phyloP scores from a whole-genome alignment of 2,797 vertebrate species.

The Steatocranus sp. region DNA sequence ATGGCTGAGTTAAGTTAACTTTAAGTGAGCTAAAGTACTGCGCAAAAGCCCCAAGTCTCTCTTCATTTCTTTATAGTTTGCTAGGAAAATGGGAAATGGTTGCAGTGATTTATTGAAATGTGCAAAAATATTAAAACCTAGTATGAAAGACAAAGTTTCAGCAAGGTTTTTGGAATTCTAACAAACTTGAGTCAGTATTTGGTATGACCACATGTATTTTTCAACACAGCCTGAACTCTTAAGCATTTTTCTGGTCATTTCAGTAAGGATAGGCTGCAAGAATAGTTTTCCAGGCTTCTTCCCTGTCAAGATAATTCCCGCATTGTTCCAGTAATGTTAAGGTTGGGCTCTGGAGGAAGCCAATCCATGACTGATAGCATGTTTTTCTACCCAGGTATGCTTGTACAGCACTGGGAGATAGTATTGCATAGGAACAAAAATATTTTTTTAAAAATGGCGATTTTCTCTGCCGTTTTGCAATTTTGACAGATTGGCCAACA shows the following conservation, averaged over 20 bases:
- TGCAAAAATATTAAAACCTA: neutral
- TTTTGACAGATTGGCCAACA: neutral
- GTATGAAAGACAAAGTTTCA: neutral
- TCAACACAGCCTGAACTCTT: neutral
- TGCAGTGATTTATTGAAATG: neutral
- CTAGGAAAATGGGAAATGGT: neutral
- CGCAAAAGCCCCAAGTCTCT: neutral
- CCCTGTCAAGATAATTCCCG: neutral
- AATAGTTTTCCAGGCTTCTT: neutral
- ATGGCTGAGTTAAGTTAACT: neutral
- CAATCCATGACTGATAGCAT: neutral
- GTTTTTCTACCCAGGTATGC: neutral
- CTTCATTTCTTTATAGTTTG: neutral
- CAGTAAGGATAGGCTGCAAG: neutral
- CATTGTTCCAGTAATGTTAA: neutral
- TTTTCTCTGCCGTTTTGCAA: neutral
- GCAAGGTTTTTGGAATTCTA: neutral
- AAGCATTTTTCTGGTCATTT: neutral
- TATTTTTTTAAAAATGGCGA: accelerated
- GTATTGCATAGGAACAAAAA: neutral
- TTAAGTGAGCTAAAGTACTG: neutral
- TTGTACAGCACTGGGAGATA: neutral
- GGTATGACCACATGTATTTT: neutral
- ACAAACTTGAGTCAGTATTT: neutral
- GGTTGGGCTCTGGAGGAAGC: neutral